phyloP scores from a whole-genome alignment of 2,113 vertebrate genomes.

The Crocuta crocuta region DNA sequence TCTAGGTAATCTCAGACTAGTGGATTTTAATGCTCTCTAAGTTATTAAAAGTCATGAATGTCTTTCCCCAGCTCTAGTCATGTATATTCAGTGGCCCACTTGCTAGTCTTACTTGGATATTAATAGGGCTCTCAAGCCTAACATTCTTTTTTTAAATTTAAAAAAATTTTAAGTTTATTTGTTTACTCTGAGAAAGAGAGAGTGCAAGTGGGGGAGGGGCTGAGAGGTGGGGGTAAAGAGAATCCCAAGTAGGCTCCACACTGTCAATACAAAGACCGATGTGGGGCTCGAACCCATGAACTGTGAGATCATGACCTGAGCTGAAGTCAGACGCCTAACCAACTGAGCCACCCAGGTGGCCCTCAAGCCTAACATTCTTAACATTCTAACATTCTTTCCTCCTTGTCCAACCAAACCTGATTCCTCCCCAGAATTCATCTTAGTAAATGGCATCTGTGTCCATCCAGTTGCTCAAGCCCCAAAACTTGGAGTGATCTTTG shows the following conservation, averaged over 20 bases:
- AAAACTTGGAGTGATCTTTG: not conserved
- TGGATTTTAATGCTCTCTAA: not conserved
- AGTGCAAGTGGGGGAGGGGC: no score
- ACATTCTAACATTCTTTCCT: not conserved
- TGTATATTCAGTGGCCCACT: not conserved
- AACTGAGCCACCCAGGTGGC: no score
- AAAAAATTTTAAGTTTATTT: no score
- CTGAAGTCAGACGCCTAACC: no score
- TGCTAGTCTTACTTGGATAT: not conserved
- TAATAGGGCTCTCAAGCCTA: not conserved
- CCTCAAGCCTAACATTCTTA: not conserved
- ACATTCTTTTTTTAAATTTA: not conserved
- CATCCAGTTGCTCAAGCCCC: not conserved
- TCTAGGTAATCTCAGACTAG: not conserved
- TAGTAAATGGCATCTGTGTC: not conserved
- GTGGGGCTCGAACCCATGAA: no score
- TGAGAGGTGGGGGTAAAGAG: no score
- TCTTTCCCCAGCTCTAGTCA: not conserved
- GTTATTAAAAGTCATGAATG: not conserved
- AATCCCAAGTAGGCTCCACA: no score
- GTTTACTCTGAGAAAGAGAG: no score
- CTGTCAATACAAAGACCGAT: no score
- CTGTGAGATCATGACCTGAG: no score
- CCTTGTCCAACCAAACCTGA: not conserved
- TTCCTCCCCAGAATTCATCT: not conserved